Evolutionary conservation across 2,113 vertebrate species (phyloP).

Genomic region (Diphyllodes magnificus): DNA sequence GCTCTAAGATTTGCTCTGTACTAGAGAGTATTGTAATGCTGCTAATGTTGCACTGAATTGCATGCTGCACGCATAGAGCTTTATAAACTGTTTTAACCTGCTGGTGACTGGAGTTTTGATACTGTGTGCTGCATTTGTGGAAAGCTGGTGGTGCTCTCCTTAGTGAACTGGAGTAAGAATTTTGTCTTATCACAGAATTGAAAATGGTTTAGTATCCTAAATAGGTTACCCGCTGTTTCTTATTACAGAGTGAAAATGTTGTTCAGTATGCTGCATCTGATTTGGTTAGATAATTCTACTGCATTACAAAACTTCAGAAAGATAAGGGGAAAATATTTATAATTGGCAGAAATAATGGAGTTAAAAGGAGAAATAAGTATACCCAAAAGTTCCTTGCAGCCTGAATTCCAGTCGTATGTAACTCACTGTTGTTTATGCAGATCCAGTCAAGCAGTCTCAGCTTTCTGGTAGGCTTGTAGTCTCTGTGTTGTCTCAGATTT

Average conservation of each 20-base stretch:
- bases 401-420: neutral
- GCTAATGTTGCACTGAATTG: neutral
- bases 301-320: neutral
- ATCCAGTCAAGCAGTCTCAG: neutral
- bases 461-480: neutral
- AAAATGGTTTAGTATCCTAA: neutral
- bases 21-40: neutral
- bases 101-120: neutral
- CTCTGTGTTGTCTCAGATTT: neutral
- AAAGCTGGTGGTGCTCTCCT: neutral
- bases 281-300: neutral
- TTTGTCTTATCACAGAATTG: neutral
- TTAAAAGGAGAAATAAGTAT: neutral
- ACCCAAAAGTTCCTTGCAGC: neutral
- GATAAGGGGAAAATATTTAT: neutral
- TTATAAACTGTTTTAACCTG: neutral
- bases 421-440: neutral
- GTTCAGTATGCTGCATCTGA: neutral
- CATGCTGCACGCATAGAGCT: neutral
- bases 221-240: neutral
- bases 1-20: neutral
- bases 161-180: neutral
- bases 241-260: neutral
- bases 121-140: neutral
- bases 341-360: neutral